These are phyloP conservation scores for Limosa lapponica DNA, from an alignment of 2,797 vertebrate genomes.

Conservation along the genomic window DNA sequence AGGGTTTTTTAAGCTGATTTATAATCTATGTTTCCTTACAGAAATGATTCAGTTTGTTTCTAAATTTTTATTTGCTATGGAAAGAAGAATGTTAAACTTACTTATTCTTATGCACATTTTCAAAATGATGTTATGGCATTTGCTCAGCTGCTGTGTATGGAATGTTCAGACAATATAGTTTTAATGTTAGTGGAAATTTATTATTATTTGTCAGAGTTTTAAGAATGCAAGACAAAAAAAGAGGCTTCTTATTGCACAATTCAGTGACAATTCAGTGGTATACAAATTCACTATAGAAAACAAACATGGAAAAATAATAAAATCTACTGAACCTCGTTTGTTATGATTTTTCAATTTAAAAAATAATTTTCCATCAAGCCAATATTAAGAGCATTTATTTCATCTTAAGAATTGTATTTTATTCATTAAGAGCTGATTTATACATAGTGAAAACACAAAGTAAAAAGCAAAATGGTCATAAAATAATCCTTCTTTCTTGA, in stretches of 20 bases:
- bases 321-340: not conserved
- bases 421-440: not conserved
- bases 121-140: not conserved
- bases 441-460: not conserved
- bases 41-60: not conserved
- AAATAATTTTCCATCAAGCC: not conserved
- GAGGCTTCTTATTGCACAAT: not conserved
- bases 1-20: rapidly evolving
- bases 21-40: not conserved
- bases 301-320: not conserved
- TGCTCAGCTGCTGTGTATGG: not conserved
- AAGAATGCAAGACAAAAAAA: not conserved
- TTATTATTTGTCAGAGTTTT: not conserved
- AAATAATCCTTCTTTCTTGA: not conserved
- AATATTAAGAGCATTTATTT: not conserved
- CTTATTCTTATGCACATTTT: not conserved
- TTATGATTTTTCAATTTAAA: not conserved
- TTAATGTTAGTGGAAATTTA: not conserved
- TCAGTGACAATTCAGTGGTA: not conserved
- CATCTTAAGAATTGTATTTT: not conserved
- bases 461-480: rapidly evolving
- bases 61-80: not conserved
- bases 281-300: not conserved
- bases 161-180: not conserved
- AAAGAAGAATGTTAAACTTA: not conserved